Percentiles rank a stretch among this genome's conserved stretches.
Evolutionary conservation across 2,113 vertebrate genomes (phyloP).

Genomic region (Oostethus manadensis): DNA sequence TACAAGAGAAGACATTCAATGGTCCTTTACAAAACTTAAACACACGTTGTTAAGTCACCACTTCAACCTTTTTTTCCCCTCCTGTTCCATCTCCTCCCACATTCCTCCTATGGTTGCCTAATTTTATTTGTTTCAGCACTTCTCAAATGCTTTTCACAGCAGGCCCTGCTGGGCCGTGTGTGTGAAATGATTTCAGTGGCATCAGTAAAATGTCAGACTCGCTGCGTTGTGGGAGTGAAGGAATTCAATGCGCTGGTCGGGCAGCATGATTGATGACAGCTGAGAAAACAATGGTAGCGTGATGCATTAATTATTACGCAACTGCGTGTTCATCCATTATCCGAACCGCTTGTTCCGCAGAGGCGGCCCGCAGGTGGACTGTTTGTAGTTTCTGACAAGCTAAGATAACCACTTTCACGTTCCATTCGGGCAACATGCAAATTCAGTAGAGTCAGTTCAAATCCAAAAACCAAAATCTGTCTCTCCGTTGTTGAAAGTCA

Average conservation of each 20-base stretch:
- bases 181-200: constrained; percentile 61
- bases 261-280: constrained; percentile 25
- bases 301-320: constrained; percentile 9
- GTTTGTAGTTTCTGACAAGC: constrained; percentile 2
- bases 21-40: constrained; percentile 9
- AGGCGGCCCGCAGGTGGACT: background rate
- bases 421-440: background rate
- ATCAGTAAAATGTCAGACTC: constrained; percentile 54
- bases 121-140: constrained; percentile 52
- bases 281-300: constrained; percentile 22
- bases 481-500: too few relatives aligned
- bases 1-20: background rate
- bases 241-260: constrained; percentile 34
- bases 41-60: background rate
- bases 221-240: constrained; percentile 43
- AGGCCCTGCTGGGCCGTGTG: constrained; percentile 52
- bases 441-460: background rate
- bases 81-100: constrained; percentile 11
- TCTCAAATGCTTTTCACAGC: constrained; percentile 34
- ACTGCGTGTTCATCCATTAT: constrained; percentile 2
- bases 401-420: constrained; percentile 4
- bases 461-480: background rate
- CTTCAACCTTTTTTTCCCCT: constrained; percentile 24
- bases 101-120: constrained; percentile 13
- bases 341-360: constrained; percentile 1